Evolutionary conservation across 2,113 vertebrate species (phyloP), one percentile per base, ranked within the genome.

Genomic region (Dasyurus viverrinus): DNA sequence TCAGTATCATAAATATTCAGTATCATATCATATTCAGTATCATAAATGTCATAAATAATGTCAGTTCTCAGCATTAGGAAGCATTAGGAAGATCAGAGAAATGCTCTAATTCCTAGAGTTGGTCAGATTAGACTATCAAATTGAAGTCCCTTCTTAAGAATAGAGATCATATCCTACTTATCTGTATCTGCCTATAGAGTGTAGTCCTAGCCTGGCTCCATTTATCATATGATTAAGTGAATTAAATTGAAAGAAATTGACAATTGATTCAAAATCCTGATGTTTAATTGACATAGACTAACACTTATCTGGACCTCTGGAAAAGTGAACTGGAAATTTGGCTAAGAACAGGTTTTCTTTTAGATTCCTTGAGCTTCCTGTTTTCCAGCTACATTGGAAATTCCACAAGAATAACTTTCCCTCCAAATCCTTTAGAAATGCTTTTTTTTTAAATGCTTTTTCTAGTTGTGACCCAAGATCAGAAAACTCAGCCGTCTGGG

Each of bases 261-360:
- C n/a, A 42, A 16, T 84, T 42, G 68, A 23, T 42, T 84, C 42
- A 84, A 84, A 84, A 84, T 19, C 42, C 68, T 84, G n/a, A 84
- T 42, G 68, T 84, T 84, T 84, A 42, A 84, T 84, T 42, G 68
- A 84, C 19, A 42, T 42, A 23, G 7, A 84, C 68, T 84, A 84
- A 25, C 91, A 84, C 94, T 96, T 96, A 95, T 96, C 95, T 91
- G 48, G 93, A 95, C 93, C 94, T 36, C 91, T 93, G 96, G 95
- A 92, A 97, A 96, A 96, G 46, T 46, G 96, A 90, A 91, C 93
- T 95, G 94, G 95, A 93, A 95, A 96, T 91, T 95, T 96, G 92
- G 96, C 96, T 93, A 30, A 11, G 14, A 53, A 9, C 60, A 94
- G 26, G 30, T 8, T 94, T 90, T 96, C 95, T 57, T 97, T 97